Conservation (phyloP, 2,797 vertebrate genomes). For the Fringilla coelebs region DNA sequence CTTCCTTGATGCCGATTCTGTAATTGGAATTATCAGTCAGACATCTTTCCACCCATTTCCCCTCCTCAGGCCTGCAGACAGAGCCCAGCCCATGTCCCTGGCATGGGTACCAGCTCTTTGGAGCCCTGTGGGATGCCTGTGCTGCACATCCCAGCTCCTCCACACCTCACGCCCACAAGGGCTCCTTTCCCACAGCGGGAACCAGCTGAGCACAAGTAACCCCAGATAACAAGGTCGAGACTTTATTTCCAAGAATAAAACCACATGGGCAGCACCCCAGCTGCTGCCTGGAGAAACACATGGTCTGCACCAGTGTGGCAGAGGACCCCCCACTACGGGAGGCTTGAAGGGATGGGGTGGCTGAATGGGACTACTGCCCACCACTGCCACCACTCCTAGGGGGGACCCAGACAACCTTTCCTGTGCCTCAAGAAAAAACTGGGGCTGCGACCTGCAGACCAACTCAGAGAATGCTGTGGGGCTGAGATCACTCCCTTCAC, state of each 20-base stretch:
- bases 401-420: background rate
- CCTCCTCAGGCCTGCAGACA: background rate
- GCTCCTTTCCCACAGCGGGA: background rate
- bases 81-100: background rate
- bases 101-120: background rate
- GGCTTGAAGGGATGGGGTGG: background rate
- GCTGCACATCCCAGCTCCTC: background rate
- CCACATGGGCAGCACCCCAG: background rate
- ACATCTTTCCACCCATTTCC: background rate
- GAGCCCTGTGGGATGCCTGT: background rate
- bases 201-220: background rate
- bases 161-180: background rate
- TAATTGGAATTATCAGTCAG: background rate
- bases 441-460: background rate
- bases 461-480: rapidly evolving
- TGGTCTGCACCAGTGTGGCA: background rate
- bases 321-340: rapidly evolving
- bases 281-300: rapidly evolving
- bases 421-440: background rate
- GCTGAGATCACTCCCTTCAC: background rate
- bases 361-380: background rate
- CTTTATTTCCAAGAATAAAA: background rate
- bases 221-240: background rate
- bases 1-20: background rate
- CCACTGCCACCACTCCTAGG: background rate